Evolutionary conservation across 2,888 invertebrate genomes (phyloP).

Genomic region (Mechanitis mazaeus): DNA sequence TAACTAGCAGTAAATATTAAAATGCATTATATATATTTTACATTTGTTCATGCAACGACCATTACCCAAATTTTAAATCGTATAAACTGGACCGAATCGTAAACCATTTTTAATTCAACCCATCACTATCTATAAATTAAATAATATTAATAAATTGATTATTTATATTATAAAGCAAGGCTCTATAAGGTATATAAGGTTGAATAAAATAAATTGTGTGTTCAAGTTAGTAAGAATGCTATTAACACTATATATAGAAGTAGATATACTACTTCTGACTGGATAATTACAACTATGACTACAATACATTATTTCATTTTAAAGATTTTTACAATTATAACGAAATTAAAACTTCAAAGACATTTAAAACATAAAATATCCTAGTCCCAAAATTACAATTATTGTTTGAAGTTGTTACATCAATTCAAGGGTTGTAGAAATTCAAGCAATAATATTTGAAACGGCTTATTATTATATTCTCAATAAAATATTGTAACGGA

Average conservation of each 20-base stretch:
- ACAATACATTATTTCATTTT: neutral
- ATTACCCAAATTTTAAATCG: slow-evolving; percentile 7
- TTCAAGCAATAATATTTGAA: slow-evolving; percentile 1
- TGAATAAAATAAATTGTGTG: too few species aligned
- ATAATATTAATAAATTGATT: neutral
- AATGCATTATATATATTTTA: slow-evolving; percentile 22
- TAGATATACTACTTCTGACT: too few species aligned
- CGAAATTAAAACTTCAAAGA: slow-evolving; percentile 2
- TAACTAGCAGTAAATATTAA: slow-evolving; percentile 29
- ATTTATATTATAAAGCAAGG: too few species aligned
- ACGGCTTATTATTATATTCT: neutral
- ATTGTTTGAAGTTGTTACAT: neutral
- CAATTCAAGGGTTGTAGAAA: neutral
- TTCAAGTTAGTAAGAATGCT: too few species aligned
- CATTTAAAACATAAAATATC: neutral
- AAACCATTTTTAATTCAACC: slow-evolving; percentile 7
- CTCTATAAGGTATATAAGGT: too few species aligned
- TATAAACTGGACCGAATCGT: slow-evolving; percentile 12
- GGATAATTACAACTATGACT: neutral
- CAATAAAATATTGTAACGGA: neutral
- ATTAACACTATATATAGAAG: too few species aligned
- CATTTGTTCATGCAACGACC: slow-evolving; percentile 18
- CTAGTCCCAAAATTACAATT: neutral
- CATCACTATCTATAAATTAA: neutral
- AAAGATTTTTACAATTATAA: slow-evolving; percentile 2